Evolutionary conservation across 1,140 invertebrate genomes (phyloP).

Genomic region (Drosophila seguyi): DNA sequence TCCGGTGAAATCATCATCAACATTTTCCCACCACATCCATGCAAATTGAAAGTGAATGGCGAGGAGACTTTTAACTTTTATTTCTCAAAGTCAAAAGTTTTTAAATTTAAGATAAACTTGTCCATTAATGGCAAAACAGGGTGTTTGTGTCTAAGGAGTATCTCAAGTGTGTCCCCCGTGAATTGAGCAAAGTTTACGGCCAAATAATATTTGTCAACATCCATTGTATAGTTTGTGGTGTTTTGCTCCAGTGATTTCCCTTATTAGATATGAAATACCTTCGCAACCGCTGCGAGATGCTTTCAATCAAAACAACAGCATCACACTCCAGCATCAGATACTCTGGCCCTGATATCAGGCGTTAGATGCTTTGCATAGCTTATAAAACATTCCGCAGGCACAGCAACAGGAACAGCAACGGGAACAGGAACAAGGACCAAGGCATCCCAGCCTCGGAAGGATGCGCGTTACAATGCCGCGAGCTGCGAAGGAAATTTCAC

Average conservation of each 20-base stretch:
- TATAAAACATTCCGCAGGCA: constrained; percentile 62
- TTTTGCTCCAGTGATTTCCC: constrained; percentile 5
- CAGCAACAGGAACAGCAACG: constrained; percentile 9
- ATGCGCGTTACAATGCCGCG: constrained; percentile 37
- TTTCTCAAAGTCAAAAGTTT: constrained; percentile 37
- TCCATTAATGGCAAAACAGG: constrained; percentile 37
- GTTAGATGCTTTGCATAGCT: constrained; percentile 71
- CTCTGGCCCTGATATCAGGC: constrained; percentile 48
- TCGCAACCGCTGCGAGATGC: constrained; percentile 24
- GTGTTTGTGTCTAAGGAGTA: constrained; percentile 2
- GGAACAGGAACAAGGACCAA: constrained; percentile 33
- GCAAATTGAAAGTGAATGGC: constrained; percentile 48
- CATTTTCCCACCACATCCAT: constrained; percentile 14
- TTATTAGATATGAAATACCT: constrained; percentile 32
- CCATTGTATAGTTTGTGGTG: constrained; percentile 17
- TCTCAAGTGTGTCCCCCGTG: background rate
- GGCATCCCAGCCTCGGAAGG: constrained; percentile 14
- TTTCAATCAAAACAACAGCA: constrained; percentile 63
- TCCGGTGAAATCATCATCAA: constrained; percentile 44
- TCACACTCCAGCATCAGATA: constrained; percentile 24
- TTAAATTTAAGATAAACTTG: constrained; percentile 38
- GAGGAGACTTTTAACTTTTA: constrained; percentile 22
- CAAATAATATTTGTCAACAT: constrained; percentile 33
- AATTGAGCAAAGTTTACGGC: constrained; percentile 11
- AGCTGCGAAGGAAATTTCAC: constrained; percentile 51